A percentile compares a stretch with the other conserved stretches of the same genome.
These are phyloP conservation scores for Phylloscopus trochiloides DNA, from an alignment of 2,113 vertebrate genomes.

Conservation along the genomic window DNA sequence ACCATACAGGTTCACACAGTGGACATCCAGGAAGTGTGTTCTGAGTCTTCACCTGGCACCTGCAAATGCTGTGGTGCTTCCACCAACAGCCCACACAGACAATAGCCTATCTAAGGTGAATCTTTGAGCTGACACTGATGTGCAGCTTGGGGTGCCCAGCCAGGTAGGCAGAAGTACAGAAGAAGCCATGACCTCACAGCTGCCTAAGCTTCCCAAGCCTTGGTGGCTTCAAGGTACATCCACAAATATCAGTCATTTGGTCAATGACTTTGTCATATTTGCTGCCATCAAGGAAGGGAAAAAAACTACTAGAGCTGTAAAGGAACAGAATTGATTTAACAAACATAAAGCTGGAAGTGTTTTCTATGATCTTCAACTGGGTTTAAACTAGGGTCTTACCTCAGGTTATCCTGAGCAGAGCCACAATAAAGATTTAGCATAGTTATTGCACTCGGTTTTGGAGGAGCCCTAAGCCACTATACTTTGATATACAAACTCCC, in stretches of 20 bases:
- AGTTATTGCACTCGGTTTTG: background rate
- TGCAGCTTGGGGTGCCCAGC: accelerated
- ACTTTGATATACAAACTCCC: background rate
- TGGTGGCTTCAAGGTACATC: background rate
- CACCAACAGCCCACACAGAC: background rate
- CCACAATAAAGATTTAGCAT: background rate
- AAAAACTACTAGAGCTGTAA: background rate
- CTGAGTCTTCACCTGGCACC: background rate
- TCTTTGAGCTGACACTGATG: background rate
- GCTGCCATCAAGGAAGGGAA: background rate
- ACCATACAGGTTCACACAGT: accelerated
- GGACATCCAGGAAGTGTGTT: background rate
- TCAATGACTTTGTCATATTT: background rate
- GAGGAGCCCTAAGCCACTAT: background rate
- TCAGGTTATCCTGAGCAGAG: background rate
- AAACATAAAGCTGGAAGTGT: background rate
- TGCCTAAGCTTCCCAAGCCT: background rate
- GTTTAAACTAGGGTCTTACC: background rate
- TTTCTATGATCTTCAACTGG: background rate
- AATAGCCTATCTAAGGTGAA: background rate
- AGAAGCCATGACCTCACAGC: background rate
- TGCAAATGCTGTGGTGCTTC: background rate
- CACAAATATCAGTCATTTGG: background rate
- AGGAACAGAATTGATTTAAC: background rate
- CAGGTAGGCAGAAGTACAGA: background rate